Conservation (phyloP, 2,113 vertebrate genomes). For the Toxostoma redivivum region DNA sequence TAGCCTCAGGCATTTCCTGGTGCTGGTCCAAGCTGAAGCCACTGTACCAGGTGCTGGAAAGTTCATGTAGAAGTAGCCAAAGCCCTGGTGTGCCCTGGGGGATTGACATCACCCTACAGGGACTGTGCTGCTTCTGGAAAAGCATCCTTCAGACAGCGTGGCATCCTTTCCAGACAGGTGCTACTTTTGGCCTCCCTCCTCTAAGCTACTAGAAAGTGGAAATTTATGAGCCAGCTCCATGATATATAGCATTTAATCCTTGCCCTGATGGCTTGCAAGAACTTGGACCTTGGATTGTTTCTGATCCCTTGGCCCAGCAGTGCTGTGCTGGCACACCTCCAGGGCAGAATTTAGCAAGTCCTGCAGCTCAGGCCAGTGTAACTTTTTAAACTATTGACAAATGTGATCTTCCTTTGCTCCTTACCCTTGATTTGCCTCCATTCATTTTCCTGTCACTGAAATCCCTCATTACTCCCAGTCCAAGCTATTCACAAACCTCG, state of each 20-base stretch:
- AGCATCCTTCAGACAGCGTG: neutral
- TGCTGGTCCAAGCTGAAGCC: neutral
- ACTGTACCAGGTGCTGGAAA: neutral
- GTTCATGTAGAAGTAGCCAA: neutral
- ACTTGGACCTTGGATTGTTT: conserved; percentile 2
- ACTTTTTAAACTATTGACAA: conserved; percentile 42
- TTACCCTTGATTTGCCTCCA: conserved; percentile 32
- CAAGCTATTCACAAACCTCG: neutral
- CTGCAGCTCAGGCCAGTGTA: neutral
- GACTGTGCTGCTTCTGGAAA: neutral
- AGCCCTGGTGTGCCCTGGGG: neutral
- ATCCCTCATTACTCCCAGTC: conserved; percentile 14
- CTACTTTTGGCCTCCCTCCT: conserved; percentile 27
- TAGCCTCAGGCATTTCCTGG: neutral
- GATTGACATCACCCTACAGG: neutral
- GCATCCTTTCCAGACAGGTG: conserved; percentile 47
- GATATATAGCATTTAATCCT: neutral
- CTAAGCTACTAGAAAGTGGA: conserved; percentile 35
- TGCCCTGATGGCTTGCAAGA: conserved; percentile 5
- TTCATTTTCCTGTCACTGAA: conserved; percentile 49
- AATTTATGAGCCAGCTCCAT: conserved; percentile 4
- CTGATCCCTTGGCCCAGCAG: conserved; percentile 21
- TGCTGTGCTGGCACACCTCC: neutral
- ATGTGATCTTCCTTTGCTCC: conserved; percentile 49
- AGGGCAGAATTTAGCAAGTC: conserved; percentile 33